These are phyloP conservation scores for Ceyx erithaca DNA, from an alignment of 2,797 vertebrate species.

Conservation along the genomic window DNA sequence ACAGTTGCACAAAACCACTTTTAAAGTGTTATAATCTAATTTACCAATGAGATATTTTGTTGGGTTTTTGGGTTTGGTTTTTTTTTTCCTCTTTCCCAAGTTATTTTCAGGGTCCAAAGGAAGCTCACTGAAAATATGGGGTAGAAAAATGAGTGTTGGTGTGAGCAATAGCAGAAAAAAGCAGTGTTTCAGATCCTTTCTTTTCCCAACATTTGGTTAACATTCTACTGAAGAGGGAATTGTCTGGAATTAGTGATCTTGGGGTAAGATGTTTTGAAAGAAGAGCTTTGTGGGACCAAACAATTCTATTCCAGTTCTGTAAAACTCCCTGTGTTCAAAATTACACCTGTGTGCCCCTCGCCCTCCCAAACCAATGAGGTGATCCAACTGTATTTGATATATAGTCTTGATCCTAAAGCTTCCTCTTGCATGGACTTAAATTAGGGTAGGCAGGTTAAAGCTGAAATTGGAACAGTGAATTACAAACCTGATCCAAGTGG, in stretches of 20 bases:
- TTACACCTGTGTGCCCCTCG: background rate
- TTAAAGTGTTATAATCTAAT: conserved; percentile 77
- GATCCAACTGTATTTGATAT: conserved; percentile 31
- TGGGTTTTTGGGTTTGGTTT: background rate
- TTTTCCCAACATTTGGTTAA: conserved; percentile 31
- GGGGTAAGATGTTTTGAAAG: conserved; percentile 48
- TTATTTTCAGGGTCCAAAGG: conserved; percentile 78
- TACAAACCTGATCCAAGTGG: conserved; percentile 64
- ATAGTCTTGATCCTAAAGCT: conserved; percentile 48
- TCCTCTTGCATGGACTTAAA: conserved; percentile 59
- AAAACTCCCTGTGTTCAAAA: conserved; percentile 42
- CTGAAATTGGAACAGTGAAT: conserved; percentile 51
- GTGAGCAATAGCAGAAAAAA: conserved; percentile 45
- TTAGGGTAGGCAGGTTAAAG: conserved; percentile 62
- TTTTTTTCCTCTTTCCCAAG: conserved; percentile 27
- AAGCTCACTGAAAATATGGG: conserved; percentile 67
- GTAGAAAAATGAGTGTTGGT: conserved; percentile 53
- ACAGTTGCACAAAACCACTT: conserved; percentile 85
- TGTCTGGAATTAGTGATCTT: conserved; percentile 46
- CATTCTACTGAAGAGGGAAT: conserved; percentile 18
- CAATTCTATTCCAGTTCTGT: conserved; percentile 73
- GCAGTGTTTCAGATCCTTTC: conserved; percentile 37
- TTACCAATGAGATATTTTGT: conserved; percentile 70
- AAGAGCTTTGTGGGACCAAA: conserved; percentile 78
- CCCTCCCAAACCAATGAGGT: background rate